phyloP scores from a whole-genome alignment of 2,113 vertebrate genomes.

The Rhinolophus sinicus region DNA sequence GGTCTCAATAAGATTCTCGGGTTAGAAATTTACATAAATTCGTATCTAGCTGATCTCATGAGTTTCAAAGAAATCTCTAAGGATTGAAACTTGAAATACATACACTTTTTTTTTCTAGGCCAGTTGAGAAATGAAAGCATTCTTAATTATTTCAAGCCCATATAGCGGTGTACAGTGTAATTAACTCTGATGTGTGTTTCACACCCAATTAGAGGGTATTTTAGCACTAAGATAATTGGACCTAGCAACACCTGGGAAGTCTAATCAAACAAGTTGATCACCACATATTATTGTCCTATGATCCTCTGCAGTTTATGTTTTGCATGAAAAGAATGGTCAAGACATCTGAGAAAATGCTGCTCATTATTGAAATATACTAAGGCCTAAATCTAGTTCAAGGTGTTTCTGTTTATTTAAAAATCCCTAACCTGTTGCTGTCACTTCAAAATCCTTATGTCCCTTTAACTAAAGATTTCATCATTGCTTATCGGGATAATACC shows the following conservation, averaged over 20 bases:
- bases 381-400: background rate
- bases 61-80: conserved; percentile 74
- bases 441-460: background rate
- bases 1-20: conserved; percentile 43
- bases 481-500: background rate
- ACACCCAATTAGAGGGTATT: conserved; percentile 80
- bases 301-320: conserved; percentile 38
- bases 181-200: conserved; percentile 82
- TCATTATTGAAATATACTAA: conserved; percentile 48
- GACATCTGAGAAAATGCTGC: conserved; percentile 11
- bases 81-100: conserved; percentile 73
- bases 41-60: conserved; percentile 65
- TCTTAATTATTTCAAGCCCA: conserved; percentile 85
- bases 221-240: conserved; percentile 81
- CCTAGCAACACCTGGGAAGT: conserved; percentile 77
- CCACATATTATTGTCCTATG: conserved; percentile 59
- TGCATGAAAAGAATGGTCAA: conserved; percentile 31
- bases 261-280: conserved; percentile 76
- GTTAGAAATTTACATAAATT: conserved; percentile 75
- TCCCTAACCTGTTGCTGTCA: background rate
- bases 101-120: conserved; percentile 78
- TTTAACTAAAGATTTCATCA: conserved; percentile 46
- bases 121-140: conserved; percentile 81
- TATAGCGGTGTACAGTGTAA: conserved; percentile 70
- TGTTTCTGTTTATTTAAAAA: conserved; percentile 20